These are phyloP conservation scores for Halcyon badia DNA, from an alignment of 2,797 vertebrate genomes.

Conservation along the genomic window DNA sequence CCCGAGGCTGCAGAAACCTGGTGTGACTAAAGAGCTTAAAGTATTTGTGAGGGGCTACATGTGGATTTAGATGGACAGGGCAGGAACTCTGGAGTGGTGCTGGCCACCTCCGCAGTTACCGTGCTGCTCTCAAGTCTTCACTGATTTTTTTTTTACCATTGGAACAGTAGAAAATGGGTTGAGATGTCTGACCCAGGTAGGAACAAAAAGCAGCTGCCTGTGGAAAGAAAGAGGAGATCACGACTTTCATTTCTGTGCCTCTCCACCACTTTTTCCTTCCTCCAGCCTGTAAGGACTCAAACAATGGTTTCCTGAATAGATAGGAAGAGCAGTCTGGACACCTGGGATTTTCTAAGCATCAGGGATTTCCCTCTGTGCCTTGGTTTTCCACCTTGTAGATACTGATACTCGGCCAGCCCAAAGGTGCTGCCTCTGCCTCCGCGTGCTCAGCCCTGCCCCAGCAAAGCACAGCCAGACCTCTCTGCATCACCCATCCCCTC, in stretches of 20 bases:
- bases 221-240: background rate
- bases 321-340: background rate
- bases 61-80: background rate
- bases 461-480: background rate
- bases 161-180: background rate
- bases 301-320: background rate
- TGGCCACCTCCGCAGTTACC: background rate
- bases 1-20: background rate
- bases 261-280: background rate
- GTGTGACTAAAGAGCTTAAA: background rate
- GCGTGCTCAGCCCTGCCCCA: background rate
- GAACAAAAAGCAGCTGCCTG: background rate
- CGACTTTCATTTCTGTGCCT: background rate
- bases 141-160: background rate
- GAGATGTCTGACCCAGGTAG: background rate
- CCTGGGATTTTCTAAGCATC: background rate
- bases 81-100: background rate
- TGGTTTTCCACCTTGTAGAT: background rate
- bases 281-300: background rate
- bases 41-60: background rate
- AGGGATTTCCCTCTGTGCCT: background rate
- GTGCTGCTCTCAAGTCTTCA: background rate
- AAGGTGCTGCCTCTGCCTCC: background rate
- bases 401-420: no score
- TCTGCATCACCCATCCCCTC: background rate